These are phyloP conservation scores for Tetragnatha versicolor DNA, from an alignment of 1,140 invertebrate species.

Conservation along the genomic window DNA sequence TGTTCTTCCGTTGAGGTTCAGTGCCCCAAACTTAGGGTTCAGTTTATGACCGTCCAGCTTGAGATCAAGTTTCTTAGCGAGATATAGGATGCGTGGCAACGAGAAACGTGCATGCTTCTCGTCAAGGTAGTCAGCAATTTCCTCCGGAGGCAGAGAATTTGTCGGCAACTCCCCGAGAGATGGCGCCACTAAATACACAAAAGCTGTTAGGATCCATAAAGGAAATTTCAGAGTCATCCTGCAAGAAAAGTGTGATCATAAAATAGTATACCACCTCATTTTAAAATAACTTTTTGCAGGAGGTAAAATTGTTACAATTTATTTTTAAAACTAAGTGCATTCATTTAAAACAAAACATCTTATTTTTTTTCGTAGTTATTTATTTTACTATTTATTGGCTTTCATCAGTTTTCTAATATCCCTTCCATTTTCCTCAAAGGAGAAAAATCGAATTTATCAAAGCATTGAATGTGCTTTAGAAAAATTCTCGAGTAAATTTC, in stretches of 20 bases:
- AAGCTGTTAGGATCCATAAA: constrained; percentile 13
- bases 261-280: too few species aligned
- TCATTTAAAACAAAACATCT: too few species aligned
- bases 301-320: too few species aligned
- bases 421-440: too few species aligned
- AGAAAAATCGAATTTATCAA: too few species aligned
- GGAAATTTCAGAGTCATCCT: constrained; percentile 25
- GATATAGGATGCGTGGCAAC: neutral
- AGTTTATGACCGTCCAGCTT: neutral
- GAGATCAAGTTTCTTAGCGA: constrained; percentile 16
- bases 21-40: constrained; percentile 1
- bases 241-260: neutral
- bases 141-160: constrained; percentile 6
- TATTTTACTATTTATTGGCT: too few species aligned
- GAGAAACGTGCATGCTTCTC: constrained; percentile 3
- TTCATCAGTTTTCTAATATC: too few species aligned
- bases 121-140: neutral
- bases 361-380: too few species aligned
- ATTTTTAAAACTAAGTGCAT: too few species aligned
- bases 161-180: constrained; percentile 29
- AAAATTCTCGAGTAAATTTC: too few species aligned
- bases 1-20: neutral
- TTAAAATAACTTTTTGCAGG: too few species aligned
- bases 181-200: constrained; percentile 29
- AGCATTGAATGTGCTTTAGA: too few species aligned